Evolutionary conservation across 2,888 invertebrate species (phyloP), one percentile per base, ranked within the genome.

Genomic region (Mythimna pallens): DNA sequence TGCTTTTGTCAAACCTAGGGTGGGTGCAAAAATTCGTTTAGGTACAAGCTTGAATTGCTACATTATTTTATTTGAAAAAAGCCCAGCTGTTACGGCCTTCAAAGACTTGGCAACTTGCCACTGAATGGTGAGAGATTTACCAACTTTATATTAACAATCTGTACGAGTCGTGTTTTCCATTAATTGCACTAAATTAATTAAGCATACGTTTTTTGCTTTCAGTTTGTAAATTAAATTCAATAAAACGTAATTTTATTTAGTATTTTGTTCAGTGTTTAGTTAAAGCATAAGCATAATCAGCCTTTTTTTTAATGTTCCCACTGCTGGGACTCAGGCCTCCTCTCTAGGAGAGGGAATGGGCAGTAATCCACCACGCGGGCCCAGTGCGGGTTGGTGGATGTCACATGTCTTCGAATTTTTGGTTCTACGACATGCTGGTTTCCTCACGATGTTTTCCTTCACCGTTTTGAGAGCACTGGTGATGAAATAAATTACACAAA

Each of bases 131-230:
- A 57, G 55, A 63, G 40, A 58, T 69, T 76, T 63, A 63, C 40
- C 20, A 81, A 78, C 65, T 81, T 76, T 25, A n/a, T n/a, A n/a
- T 65, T 64, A 76, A 80, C 81, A 80, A 66, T 25, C 74, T 63
- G 54, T 36, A 14, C 30, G 40, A 57, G 76, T 65, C n/a, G 43
- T 43, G 61, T 22, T 62, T 75, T 36, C 8, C 50, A 57, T 57
- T 65, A 75, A 55, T 76, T 72, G 52, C n/a, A 52, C 40, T 6
- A 25, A 59, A 71, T 54, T 59, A 30, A 65, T 76, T 14, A 20
- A 14, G 6, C 0, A 20, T 3, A 47, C 17, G 17, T 47, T 0
- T 10, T 63, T 10, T 40, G n/a, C 9, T 65, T 65, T n/a, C 8
- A 40, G 14, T 52, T 52, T 58, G 30, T 2, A n/a, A 36, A 66